Conservation (phyloP, 1,140 invertebrate species). For the Prorops nasuta region DNA sequence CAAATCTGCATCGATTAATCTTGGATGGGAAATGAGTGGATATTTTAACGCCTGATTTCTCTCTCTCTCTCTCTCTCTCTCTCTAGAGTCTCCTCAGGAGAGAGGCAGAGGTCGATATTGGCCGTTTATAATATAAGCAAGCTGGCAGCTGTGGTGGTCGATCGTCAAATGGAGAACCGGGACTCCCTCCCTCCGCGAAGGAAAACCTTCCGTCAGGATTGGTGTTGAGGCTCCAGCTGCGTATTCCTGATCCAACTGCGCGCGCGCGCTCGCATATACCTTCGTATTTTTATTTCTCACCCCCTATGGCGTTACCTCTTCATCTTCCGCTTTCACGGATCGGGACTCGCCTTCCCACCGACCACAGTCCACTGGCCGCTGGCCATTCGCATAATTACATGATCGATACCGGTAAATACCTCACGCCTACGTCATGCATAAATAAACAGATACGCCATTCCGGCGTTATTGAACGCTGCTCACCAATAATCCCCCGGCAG, state of each 20-base stretch:
- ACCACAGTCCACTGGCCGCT: neutral
- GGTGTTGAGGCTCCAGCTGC: constrained; percentile 45
- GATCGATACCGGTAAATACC: constrained; percentile 35
- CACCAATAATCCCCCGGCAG: too few species aligned
- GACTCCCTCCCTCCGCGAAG: constrained; percentile 16
- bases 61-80: too few species aligned
- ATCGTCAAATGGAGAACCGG: too few species aligned
- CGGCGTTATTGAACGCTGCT: neutral
- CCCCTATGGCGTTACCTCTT: constrained; percentile 48
- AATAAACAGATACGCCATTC: neutral
- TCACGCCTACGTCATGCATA: constrained; percentile 8
- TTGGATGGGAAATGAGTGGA: too few species aligned
- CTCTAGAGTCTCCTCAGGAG: too few species aligned
- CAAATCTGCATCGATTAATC: constrained; percentile 42
- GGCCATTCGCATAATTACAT: constrained; percentile 26
- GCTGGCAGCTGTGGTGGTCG: constrained; percentile 40
- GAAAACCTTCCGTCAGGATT: constrained; percentile 29
- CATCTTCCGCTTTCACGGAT: constrained; percentile 26
- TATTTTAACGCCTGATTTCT: too few species aligned
- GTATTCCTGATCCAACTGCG: constrained; percentile 15
- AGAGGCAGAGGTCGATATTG: constrained; percentile 24
- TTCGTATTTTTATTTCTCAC: constrained; percentile 40
- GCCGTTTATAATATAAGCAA: constrained; percentile 33
- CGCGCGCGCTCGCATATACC: neutral
- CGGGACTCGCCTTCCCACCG: too few species aligned